Conservation (phyloP, 2,888 invertebrate genomes). For the Sympetrum striolatum region DNA sequence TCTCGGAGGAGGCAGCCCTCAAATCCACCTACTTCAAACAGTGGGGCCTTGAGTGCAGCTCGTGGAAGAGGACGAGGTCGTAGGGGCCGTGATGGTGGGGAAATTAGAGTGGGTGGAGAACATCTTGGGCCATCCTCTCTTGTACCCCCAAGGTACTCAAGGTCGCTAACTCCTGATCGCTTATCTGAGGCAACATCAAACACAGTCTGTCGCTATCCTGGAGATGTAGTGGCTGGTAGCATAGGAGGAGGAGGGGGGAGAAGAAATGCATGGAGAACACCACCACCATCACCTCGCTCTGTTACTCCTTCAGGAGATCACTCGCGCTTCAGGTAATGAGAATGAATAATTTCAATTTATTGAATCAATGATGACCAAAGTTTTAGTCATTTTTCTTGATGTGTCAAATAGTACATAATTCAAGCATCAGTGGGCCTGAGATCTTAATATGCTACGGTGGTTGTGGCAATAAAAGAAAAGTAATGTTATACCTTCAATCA, state of each 20-base stretch:
- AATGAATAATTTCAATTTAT: too few relatives aligned
- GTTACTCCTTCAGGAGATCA: constrained; percentile 14
- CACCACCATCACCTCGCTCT: constrained; percentile 38
- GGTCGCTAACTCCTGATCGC: constrained; percentile 51
- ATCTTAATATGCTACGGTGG: background rate
- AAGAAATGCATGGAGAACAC: constrained; percentile 33
- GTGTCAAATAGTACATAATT: too few relatives aligned
- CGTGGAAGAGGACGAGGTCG: constrained; percentile 69
- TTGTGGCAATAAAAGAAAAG: too few relatives aligned
- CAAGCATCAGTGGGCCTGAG: too few relatives aligned
- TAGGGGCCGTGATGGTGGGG: constrained; percentile 63
- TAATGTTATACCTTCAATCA: too few relatives aligned
- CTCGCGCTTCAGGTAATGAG: background rate
- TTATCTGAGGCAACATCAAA: constrained; percentile 45
- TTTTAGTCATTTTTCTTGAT: too few relatives aligned
- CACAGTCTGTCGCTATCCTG: constrained; percentile 20
- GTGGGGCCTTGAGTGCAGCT: constrained; percentile 12
- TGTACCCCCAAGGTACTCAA: constrained; percentile 46
- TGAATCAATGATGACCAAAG: too few relatives aligned
- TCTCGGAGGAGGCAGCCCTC: constrained; percentile 4
- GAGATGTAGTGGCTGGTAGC: constrained; percentile 17
- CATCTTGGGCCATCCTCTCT: background rate
- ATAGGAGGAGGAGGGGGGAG: constrained; percentile 36
- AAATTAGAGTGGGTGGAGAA: constrained; percentile 28
- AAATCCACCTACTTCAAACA: background rate